Evolutionary conservation across 2,797 vertebrate species (phyloP).

Genomic region (Buceros bicornis): DNA sequence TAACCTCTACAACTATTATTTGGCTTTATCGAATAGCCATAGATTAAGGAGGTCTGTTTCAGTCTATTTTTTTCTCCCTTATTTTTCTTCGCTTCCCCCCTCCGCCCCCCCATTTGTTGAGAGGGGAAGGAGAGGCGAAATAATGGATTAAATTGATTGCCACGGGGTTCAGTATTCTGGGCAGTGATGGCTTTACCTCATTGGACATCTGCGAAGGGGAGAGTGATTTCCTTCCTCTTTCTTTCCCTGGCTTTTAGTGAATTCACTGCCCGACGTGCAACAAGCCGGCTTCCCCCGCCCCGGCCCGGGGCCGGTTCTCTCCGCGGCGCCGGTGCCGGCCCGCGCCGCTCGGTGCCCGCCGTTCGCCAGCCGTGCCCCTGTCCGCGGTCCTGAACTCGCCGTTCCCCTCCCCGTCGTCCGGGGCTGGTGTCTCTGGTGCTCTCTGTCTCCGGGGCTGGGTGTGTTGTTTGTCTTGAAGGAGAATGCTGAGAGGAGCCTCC

Average conservation of each 20-base stretch:
- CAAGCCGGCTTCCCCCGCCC: not conserved
- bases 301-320: not conserved
- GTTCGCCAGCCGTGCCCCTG: not conserved
- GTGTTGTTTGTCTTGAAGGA: not conserved
- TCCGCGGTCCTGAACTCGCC: not conserved
- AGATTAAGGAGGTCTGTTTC: not conserved
- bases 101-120: fast-evolving
- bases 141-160: not conserved
- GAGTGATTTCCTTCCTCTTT: not conserved
- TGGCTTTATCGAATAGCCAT: conserved; percentile 29
- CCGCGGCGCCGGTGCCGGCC: not conserved
- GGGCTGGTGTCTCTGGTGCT: not conserved
- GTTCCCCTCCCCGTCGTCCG: fast-evolving
- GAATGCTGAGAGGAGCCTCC: not conserved
- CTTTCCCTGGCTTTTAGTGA: no score
- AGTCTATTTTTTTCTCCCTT: not conserved
- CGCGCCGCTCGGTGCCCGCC: no score
- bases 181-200: not conserved
- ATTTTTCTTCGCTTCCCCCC: not conserved
- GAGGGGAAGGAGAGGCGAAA: not conserved
- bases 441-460: not conserved
- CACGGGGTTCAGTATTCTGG: not conserved
- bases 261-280: not conserved
- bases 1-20: not conserved
- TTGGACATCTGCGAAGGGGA: not conserved